Conservation (phyloP, 2,888 invertebrate genomes). For the Macrophya alboannulata region DNA sequence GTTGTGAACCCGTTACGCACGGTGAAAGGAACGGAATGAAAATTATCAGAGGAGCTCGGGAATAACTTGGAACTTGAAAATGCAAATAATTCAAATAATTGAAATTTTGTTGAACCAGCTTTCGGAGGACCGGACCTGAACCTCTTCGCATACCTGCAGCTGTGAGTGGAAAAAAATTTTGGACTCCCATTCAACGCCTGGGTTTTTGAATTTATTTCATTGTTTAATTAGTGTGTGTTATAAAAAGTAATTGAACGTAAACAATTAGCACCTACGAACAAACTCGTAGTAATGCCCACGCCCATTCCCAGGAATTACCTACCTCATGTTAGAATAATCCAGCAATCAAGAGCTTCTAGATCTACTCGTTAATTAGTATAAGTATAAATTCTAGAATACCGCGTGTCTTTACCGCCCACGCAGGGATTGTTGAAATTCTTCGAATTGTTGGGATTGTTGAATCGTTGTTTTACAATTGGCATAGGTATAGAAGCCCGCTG, state of each 20-base stretch:
- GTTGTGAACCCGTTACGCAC: constrained; percentile 28
- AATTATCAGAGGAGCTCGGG: not conserved
- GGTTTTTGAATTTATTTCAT: not conserved
- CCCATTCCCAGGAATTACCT: constrained; percentile 4
- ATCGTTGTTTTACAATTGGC: not conserved
- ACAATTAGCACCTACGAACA: constrained; percentile 35
- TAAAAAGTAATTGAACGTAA: constrained; percentile 9
- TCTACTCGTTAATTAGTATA: constrained; percentile 41
- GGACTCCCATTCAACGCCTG: too few species aligned
- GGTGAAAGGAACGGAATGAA: constrained; percentile 46
- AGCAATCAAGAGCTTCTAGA: constrained; percentile 35
- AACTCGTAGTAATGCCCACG: not conserved
- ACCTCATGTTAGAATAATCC: constrained; percentile 22
- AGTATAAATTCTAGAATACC: constrained; percentile 34
- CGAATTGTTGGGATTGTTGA: not conserved
- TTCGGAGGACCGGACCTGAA: not conserved
- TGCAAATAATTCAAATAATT: not conserved
- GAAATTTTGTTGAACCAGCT: not conserved
- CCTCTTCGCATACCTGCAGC: not conserved
- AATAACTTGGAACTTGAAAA: constrained; percentile 18
- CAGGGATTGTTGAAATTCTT: constrained; percentile 22
- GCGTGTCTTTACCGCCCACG: not conserved
- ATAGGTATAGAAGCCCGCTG: not conserved
- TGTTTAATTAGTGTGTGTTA: constrained; percentile 10
- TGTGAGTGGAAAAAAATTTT: not conserved